Conservation (phyloP, 1,140 invertebrate species). For the Pteromalus puparum region DNA sequence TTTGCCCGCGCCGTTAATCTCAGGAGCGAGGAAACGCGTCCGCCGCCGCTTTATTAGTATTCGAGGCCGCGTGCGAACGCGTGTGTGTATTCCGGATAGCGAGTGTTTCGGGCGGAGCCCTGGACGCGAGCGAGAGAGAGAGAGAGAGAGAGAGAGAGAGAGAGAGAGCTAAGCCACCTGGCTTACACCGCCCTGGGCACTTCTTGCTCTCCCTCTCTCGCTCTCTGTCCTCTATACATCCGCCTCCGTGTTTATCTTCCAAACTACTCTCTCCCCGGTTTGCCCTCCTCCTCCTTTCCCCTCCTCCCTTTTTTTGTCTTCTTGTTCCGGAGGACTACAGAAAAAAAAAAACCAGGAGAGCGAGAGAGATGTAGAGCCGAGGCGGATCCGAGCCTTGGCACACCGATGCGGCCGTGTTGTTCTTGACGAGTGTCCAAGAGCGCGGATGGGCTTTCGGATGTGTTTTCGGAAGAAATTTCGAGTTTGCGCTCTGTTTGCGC, state of each 20-base stretch:
- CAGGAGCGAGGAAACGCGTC: neutral
- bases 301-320: neutral
- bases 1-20: conserved; percentile 24
- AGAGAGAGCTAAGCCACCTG: conserved; percentile 20
- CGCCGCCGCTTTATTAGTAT: conserved; percentile 32
- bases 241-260: conserved; percentile 23
- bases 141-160: too few relatives aligned
- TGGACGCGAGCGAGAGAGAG: neutral
- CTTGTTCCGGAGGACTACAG: neutral
- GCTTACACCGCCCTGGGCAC: conserved; percentile 21
- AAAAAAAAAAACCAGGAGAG: neutral
- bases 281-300: neutral
- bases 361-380: neutral
- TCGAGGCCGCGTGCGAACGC: neutral
- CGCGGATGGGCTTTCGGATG: neutral
- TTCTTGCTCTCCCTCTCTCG: conserved; percentile 4
- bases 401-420: neutral
- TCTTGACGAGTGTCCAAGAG: neutral
- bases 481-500: too few relatives aligned
- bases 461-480: neutral
- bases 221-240: neutral
- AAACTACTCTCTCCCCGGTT: neutral
- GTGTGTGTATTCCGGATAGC: neutral
- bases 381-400: neutral
- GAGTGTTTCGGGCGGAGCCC: neutral